Percentiles rank a stretch among this genome's conserved stretches.
Evolutionary conservation across 2,797 vertebrate genomes (phyloP).

Genomic region (Clarias fuscus): DNA sequence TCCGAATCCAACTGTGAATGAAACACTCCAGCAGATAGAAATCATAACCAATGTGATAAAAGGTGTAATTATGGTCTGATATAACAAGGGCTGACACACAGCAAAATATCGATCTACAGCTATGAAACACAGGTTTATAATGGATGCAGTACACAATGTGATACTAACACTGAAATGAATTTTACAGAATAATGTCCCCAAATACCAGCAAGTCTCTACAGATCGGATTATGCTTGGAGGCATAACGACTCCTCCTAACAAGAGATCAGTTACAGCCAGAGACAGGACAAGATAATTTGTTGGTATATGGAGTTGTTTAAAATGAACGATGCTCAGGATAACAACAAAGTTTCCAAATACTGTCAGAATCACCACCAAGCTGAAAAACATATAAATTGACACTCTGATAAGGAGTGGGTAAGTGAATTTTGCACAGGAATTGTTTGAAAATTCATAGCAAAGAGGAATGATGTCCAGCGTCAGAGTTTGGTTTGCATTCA

Average conservation of each 20-base stretch:
- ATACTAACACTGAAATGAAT: slow-evolving; percentile 76
- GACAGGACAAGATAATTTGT: slow-evolving; percentile 85
- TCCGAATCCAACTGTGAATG: slow-evolving; percentile 77
- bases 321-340: slow-evolving; percentile 82
- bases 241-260: slow-evolving; percentile 78
- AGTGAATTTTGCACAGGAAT: slow-evolving; percentile 33
- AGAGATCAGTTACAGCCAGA: slow-evolving; percentile 80
- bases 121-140: slow-evolving; percentile 83
- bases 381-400: slow-evolving; percentile 47
- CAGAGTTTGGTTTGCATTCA: too few relatives aligned
- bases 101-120: slow-evolving; percentile 80
- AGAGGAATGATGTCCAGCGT: too few relatives aligned
- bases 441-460: too few relatives aligned
- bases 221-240: slow-evolving; percentile 82
- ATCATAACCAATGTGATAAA: slow-evolving; percentile 71
- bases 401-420: slow-evolving; percentile 36
- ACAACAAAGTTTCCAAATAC: slow-evolving; percentile 80
- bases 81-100: slow-evolving; percentile 78
- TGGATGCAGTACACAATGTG: slow-evolving; percentile 80
- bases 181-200: slow-evolving; percentile 81
- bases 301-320: slow-evolving; percentile 84
- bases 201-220: slow-evolving; percentile 79
- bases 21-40: slow-evolving; percentile 73
- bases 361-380: slow-evolving; percentile 72
- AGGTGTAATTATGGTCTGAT: slow-evolving; percentile 74